These are phyloP conservation scores for Dreissena polymorpha DNA, from an alignment of 1,140 invertebrate species.

Conservation along the genomic window DNA sequence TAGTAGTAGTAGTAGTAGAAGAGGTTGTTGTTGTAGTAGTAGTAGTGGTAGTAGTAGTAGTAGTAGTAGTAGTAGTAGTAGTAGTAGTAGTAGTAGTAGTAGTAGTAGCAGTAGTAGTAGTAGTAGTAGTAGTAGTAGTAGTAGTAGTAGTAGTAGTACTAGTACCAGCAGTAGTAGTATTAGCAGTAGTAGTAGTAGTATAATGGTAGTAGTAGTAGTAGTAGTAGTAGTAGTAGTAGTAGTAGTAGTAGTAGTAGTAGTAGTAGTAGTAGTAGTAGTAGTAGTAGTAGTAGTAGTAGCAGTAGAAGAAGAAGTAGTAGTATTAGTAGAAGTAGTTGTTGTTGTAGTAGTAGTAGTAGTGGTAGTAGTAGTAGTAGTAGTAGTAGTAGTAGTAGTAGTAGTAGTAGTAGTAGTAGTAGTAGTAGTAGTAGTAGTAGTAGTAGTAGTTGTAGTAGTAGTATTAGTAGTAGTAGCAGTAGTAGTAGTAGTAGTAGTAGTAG, in stretches of 20 bases:
- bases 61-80: neutral
- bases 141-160: neutral
- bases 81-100: neutral
- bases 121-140: neutral
- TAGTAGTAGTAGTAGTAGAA: neutral
- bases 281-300: constrained; percentile 26
- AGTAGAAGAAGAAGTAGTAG: constrained; percentile 16
- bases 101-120: neutral
- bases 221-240: neutral
- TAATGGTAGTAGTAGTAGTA: neutral
- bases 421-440: constrained; percentile 13
- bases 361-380: constrained; percentile 13
- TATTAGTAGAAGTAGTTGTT: constrained; percentile 16
- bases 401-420: constrained; percentile 29
- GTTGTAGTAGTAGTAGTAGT: constrained; percentile 12
- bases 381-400: constrained; percentile 35
- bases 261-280: constrained; percentile 25
- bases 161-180: neutral
- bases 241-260: neutral
- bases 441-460: constrained; percentile 28
- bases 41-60: no score
- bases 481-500: constrained; percentile 17
- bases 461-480: constrained; percentile 10
- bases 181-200: neutral
- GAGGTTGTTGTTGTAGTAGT: neutral